Evolutionary conservation across 1,140 invertebrate species (phyloP).

Genomic region (Asobara japonica): DNA sequence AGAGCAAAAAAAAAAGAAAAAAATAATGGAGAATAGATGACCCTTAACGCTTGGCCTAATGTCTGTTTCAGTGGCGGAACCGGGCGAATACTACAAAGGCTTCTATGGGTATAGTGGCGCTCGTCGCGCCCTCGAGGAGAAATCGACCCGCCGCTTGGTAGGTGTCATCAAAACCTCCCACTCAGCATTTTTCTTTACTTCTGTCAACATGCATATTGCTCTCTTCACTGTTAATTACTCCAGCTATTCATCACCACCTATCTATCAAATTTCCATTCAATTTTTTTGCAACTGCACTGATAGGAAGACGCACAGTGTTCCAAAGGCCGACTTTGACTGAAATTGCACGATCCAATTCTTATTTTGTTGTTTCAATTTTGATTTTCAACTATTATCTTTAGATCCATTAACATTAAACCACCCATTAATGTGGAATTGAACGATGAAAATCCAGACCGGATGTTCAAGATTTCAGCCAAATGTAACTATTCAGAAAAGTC

Average conservation of each 20-base stretch:
- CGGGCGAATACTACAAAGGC: slow-evolving; percentile 85
- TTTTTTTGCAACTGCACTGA: neutral
- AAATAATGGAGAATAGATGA: slow-evolving; percentile 30
- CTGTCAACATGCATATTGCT: slow-evolving; percentile 26
- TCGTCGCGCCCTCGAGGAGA: slow-evolving; percentile 71
- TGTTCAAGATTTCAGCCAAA: too few species aligned
- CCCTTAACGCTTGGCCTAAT: slow-evolving; percentile 71
- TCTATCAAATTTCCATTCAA: slow-evolving; percentile 9
- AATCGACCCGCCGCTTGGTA: slow-evolving; percentile 76
- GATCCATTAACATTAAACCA: too few species aligned
- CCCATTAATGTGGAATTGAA: too few species aligned
- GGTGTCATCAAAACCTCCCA: slow-evolving; percentile 64
- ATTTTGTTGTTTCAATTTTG: too few species aligned
- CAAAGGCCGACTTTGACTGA: too few species aligned
- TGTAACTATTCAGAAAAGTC: too few species aligned
- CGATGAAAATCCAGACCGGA: too few species aligned
- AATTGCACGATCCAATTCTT: too few species aligned
- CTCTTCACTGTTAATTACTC: slow-evolving; percentile 33
- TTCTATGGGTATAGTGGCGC: slow-evolving; percentile 71
- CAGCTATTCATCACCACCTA: neutral
- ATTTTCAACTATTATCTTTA: too few species aligned
- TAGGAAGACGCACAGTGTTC: too few species aligned
- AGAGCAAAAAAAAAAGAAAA: slow-evolving; percentile 23
- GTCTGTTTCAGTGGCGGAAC: slow-evolving; percentile 83
- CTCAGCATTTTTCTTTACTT: slow-evolving; percentile 40